These are phyloP conservation scores for Ceratoteleas bidentatus DNA, from an alignment of 1,140 invertebrate genomes.

Conservation along the genomic window DNA sequence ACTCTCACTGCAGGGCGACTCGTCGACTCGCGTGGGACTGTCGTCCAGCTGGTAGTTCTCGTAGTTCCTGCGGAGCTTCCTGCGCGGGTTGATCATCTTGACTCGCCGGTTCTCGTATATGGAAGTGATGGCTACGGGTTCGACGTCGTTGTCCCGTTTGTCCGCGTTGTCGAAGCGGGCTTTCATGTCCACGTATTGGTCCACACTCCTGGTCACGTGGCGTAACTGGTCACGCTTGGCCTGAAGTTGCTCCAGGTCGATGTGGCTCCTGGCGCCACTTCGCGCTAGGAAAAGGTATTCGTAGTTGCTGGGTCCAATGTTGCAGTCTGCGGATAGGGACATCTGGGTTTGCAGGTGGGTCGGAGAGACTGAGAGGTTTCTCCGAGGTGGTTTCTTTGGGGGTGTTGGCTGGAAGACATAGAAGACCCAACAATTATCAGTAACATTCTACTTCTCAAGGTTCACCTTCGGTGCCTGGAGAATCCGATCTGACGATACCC, in stretches of 20 bases:
- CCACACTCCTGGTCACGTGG: constrained; percentile 86
- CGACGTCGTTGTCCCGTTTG: constrained; percentile 77
- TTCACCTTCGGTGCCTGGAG: background rate
- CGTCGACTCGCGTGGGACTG: constrained; percentile 74
- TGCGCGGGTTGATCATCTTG: constrained; percentile 87
- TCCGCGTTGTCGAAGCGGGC: constrained; percentile 81
- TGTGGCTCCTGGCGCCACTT: constrained; percentile 84
- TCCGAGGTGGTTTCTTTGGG: constrained; percentile 92
- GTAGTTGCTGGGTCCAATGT: constrained; percentile 81
- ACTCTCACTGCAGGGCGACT: constrained; percentile 80
- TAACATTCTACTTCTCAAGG: background rate
- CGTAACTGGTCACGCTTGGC: constrained; percentile 83
- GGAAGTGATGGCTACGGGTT: constrained; percentile 87
- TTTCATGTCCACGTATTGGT: constrained; percentile 89
- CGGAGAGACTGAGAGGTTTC: constrained; percentile 92
- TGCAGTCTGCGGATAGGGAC: constrained; percentile 82
- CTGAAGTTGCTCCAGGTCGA: constrained; percentile 86
- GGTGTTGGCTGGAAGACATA: constrained; percentile 85
- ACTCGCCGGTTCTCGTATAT: constrained; percentile 88
- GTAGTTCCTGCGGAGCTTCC: constrained; percentile 86
- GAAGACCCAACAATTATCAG: background rate
- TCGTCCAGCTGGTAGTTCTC: constrained; percentile 84
- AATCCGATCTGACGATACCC: too few species aligned
- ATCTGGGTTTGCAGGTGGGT: constrained; percentile 84
- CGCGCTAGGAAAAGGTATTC: constrained; percentile 84